Evolutionary conservation across 2,888 invertebrate species (phyloP).

Genomic region (Plutella xylostella): DNA sequence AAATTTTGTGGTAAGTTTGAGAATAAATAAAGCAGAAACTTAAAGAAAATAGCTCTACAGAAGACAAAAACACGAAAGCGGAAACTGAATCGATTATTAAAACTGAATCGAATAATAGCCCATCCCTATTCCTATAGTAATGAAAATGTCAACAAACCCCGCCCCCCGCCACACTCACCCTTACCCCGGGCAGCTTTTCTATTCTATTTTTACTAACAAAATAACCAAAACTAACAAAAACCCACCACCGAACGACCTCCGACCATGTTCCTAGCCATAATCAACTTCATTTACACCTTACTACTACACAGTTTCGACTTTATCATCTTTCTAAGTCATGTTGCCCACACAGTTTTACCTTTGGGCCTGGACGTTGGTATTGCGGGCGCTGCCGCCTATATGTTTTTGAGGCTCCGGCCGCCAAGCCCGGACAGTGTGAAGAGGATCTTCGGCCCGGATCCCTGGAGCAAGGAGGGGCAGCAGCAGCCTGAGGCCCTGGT

Average conservation of each 20-base stretch:
- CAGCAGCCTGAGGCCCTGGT: constrained; percentile 56
- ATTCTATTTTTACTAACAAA: constrained; percentile 33
- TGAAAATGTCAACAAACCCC: no score
- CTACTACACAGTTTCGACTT: constrained; percentile 27
- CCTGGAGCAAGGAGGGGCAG: constrained; percentile 49
- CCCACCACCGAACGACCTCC: constrained; percentile 38
- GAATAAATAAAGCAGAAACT: no score
- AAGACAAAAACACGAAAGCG: no score
- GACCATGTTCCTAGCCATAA: constrained; percentile 39
- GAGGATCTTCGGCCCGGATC: constrained; percentile 68
- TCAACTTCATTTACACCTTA: constrained; percentile 32
- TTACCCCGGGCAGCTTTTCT: no score
- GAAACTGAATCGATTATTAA: no score
- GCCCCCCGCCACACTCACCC: constrained; percentile 37
- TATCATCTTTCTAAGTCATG: neutral
- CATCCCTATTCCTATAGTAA: no score
- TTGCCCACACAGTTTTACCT: constrained; percentile 45
- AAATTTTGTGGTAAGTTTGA: no score
- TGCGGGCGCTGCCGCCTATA: constrained; percentile 43
- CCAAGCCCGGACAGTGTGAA: constrained; percentile 45
- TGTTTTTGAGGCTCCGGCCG: constrained; percentile 39
- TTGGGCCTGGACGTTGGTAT: constrained; percentile 49
- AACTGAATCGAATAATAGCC: no score
- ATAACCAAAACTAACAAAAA: constrained; percentile 20
- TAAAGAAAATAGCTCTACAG: no score